Evolutionary conservation across 2,113 vertebrate species (phyloP).

Genomic region (Gambusia affinis): DNA sequence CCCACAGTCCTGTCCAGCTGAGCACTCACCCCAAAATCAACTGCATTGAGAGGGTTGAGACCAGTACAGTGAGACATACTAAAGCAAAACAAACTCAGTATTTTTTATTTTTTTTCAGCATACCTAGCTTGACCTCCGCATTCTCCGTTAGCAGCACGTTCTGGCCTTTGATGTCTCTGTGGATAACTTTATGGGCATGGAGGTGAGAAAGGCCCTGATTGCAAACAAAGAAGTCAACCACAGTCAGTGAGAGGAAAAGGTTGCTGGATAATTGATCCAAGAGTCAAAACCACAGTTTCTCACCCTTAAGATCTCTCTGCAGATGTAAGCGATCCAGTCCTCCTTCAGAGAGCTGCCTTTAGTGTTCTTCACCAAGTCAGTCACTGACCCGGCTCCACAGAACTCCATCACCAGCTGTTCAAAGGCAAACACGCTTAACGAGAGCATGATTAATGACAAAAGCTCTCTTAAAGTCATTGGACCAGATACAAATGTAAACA

Average conservation of each 20-base stretch:
- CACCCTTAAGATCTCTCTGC: conserved; percentile 91
- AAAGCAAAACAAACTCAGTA: not conserved
- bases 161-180: conserved; percentile 94
- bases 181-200: conserved; percentile 92
- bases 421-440: conserved; percentile 16
- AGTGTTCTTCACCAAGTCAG: conserved; percentile 92
- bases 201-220: conserved; percentile 90
- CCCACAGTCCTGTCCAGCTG: conserved; percentile 92
- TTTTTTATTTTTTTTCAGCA: conserved; percentile 18
- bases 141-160: conserved; percentile 93
- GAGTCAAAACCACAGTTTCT: conserved; percentile 28
- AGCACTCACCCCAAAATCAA: conserved; percentile 94
- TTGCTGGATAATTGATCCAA: conserved; percentile 1
- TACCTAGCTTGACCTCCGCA: conserved; percentile 93
- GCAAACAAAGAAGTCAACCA: conserved; percentile 24
- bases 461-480: not conserved
- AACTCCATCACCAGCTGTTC: conserved; percentile 93
- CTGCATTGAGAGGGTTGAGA: conserved; percentile 61
- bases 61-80: not conserved
- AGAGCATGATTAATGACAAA: conserved; percentile 5
- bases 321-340: conserved; percentile 93
- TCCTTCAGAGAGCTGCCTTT: conserved; percentile 92
- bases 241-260: not conserved
- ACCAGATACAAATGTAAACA: conserved; percentile 30
- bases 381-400: conserved; percentile 92